Percentiles rank a stretch among this genome's conserved stretches.
Evolutionary conservation across 2,797 vertebrate genomes (phyloP).

Genomic region (Ctenochaetus hawaiiensis): DNA sequence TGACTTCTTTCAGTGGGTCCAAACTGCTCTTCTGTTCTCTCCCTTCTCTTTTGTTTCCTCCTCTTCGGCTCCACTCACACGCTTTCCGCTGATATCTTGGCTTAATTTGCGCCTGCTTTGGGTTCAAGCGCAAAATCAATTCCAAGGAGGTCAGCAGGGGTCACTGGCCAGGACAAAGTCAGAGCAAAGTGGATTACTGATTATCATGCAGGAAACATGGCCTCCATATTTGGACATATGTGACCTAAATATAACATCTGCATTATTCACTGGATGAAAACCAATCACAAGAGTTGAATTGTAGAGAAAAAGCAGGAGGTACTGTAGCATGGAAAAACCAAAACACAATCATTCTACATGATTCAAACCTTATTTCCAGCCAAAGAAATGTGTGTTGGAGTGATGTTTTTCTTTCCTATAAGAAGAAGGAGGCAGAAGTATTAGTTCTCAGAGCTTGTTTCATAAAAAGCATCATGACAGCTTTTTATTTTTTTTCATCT

Average conservation of each 20-base stretch:
- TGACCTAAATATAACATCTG: constrained; percentile 74
- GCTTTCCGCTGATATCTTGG: constrained; percentile 82
- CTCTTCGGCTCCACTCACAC: constrained; percentile 5
- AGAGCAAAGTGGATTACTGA: constrained; percentile 89
- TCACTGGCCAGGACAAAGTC: constrained; percentile 85
- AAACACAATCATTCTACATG: constrained; percentile 55
- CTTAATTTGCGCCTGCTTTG: constrained; percentile 90
- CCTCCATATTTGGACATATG: constrained; percentile 64
- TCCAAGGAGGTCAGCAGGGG: constrained; percentile 91
- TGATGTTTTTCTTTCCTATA: constrained; percentile 51
- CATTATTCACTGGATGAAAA: constrained; percentile 60
- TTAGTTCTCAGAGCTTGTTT: constrained; percentile 48
- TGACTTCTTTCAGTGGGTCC: constrained; percentile 84
- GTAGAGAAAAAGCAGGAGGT: constrained; percentile 48
- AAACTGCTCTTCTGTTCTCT: constrained; percentile 47
- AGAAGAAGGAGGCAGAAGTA: constrained; percentile 30
- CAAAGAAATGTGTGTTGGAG: constrained; percentile 37
- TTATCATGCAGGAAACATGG: constrained; percentile 87
- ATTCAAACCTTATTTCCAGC: constrained; percentile 56
- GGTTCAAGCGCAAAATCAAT: constrained; percentile 95
- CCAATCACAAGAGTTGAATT: constrained; percentile 66
- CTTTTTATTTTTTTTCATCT: constrained; percentile 19
- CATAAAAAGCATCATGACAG: constrained; percentile 12
- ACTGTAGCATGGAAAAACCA: constrained; percentile 27
- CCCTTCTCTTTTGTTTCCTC: constrained; percentile 36